These are phyloP conservation scores for Styela plicata DNA, from an alignment of 23 tunicate genomes.

Conservation along the genomic window DNA sequence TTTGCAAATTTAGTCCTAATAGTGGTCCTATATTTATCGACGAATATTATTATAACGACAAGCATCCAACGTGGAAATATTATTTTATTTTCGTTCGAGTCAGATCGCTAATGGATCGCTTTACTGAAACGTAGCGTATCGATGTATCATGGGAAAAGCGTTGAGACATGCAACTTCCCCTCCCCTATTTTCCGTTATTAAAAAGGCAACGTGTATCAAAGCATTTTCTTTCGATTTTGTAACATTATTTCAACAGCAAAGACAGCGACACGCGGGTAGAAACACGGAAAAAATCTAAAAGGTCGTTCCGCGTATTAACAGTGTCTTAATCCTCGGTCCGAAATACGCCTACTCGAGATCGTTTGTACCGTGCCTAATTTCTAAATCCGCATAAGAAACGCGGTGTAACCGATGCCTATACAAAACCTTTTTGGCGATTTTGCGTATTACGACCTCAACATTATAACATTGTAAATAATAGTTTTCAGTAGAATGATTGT, in stretches of 20 bases:
- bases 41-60: not conserved
- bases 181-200: not conserved
- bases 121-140: conserved; percentile 1
- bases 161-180: not conserved
- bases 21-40: too few species aligned
- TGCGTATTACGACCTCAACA: too few species aligned
- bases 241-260: not conserved
- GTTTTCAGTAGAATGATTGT: too few species aligned
- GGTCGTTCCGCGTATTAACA: conserved; percentile 23
- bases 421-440: not conserved
- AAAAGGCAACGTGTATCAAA: not conserved
- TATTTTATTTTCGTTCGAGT: not conserved
- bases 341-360: not conserved
- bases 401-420: not conserved
- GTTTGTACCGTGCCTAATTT: conserved; percentile 18
- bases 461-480: too few species aligned
- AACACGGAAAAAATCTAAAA: not conserved
- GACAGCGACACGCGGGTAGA: not conserved
- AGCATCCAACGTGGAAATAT: not conserved
- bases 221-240: not conserved
- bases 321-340: not conserved
- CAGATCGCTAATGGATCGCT: conserved; percentile 5
- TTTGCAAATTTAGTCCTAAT: too few species aligned
- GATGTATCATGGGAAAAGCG: not conserved
- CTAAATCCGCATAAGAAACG: not conserved